phyloP scores from a whole-genome alignment of 2,888 invertebrate species.

The Watsonalla binaria region DNA sequence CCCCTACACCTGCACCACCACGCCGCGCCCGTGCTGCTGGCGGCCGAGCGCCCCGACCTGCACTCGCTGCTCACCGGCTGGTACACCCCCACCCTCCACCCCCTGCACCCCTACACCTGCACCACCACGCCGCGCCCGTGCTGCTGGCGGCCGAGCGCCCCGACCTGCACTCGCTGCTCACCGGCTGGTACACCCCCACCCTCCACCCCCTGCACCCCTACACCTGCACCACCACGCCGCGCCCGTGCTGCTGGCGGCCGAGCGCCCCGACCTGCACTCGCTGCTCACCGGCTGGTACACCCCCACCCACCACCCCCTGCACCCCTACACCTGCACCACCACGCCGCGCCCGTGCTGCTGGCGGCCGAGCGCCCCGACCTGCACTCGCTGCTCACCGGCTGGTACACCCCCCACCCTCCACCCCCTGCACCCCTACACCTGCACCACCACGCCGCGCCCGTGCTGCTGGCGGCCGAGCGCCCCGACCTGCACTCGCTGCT shows the following conservation, averaged over 20 bases:
- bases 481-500: not conserved
- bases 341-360: not conserved
- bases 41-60: conserved; percentile 71
- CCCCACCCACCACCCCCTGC: not conserved
- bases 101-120: not conserved
- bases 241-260: not conserved
- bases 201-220: not conserved
- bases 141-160: not conserved
- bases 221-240: too few relatives aligned
- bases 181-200: not conserved
- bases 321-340: not conserved
- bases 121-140: not conserved
- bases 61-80: conserved; percentile 39
- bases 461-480: not conserved
- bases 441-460: not conserved
- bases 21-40: conserved; percentile 83
- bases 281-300: not conserved
- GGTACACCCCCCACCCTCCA: not conserved
- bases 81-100: conserved; percentile 41
- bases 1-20: conserved; percentile 74
- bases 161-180: not conserved
- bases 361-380: not conserved
- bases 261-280: not conserved
- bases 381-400: not conserved
- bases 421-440: not conserved